Base-by-base conservation (phyloP, 2,113 vertebrate species). In the Benitochromis conjunctus region DNA sequence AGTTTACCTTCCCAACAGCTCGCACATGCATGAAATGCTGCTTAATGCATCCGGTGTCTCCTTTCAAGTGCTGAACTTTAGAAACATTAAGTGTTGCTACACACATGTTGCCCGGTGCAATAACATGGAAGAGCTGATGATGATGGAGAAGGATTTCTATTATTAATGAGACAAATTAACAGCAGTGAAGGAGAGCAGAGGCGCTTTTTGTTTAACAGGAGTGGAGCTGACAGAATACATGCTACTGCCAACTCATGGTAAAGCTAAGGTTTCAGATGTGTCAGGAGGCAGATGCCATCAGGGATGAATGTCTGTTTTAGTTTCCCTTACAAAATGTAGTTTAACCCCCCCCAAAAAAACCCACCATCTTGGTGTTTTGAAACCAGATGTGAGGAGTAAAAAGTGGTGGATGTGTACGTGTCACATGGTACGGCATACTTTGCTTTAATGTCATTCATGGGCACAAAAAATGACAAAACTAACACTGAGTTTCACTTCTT, bases 151-250 rank as follows among this genome's bases (percentile, higher is more conserved):
- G 21, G 9, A 8, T 48, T 83, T 81, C 74, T 58, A 34, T 83
- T 78, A 79, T 86, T 79, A 56, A 81, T 64, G 69, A 80, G 38
- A 51, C 81, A 69, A 66, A 43, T 84, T 74, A 81, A 31, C 55
- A 56, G 57, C 62, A 71, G 81, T 54, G 24, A 66, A 58, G 55
- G 11, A 81, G 53, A 31, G 26, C 14, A 11, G 66, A 4, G 6
- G 74, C 19, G 5, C 34, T 64, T 71, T 82, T 83, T 79, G 21
- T 64, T 83, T 76, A 76, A 74, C 81, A 69, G 53, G 36, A 82
- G 16, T 11, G 24, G 18, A 56, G 9, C 29, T 56, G 80, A 78
- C 54, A 74, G 26, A 64, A 62, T 78, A 79, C 71, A 53, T 57
- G 58, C 11, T 13, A 1, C 71, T 54, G 36, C 14, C 29, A 14